Conservation (phyloP, 2,888 invertebrate species). For the Oscheius onirici region DNA sequence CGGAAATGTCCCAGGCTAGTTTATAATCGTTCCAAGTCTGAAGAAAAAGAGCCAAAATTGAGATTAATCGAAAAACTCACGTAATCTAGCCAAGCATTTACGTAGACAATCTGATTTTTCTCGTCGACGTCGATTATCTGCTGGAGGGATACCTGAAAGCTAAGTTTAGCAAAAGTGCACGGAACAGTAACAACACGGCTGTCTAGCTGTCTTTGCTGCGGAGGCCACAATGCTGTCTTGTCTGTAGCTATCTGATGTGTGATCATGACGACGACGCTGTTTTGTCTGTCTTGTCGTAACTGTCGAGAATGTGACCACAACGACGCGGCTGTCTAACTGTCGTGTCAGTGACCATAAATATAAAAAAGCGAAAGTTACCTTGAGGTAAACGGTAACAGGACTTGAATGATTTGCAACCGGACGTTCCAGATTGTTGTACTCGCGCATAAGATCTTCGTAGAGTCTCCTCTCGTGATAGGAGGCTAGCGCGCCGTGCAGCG, state of each 20-base stretch:
- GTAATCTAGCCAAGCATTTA: conserved; percentile 69
- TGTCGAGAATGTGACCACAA: no score
- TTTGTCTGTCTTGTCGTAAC: no score
- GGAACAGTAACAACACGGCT: no score
- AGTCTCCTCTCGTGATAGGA: conserved; percentile 62
- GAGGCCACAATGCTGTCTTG: no score
- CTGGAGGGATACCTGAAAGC: conserved; percentile 66
- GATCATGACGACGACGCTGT: no score
- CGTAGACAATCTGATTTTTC: conserved; percentile 70
- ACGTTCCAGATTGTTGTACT: conserved; percentile 67
- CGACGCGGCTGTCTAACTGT: no score
- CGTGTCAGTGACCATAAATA: no score
- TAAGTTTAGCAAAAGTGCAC: neutral
- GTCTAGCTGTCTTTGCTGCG: no score
- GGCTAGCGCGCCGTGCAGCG: conserved; percentile 30
- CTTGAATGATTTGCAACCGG: conserved; percentile 68
- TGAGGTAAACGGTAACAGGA: conserved; percentile 62
- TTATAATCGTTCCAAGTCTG: conserved; percentile 71
- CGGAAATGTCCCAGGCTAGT: conserved; percentile 65
- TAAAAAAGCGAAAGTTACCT: conserved; percentile 47
- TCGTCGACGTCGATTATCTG: conserved; percentile 71
- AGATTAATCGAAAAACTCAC: conserved; percentile 41
- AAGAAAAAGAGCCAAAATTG: neutral
- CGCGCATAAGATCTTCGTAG: conserved; percentile 68
- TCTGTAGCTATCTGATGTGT: no score